Base-by-base conservation (phyloP, 2,797 vertebrate genomes). In the Rhinichthys osculus region DNA sequence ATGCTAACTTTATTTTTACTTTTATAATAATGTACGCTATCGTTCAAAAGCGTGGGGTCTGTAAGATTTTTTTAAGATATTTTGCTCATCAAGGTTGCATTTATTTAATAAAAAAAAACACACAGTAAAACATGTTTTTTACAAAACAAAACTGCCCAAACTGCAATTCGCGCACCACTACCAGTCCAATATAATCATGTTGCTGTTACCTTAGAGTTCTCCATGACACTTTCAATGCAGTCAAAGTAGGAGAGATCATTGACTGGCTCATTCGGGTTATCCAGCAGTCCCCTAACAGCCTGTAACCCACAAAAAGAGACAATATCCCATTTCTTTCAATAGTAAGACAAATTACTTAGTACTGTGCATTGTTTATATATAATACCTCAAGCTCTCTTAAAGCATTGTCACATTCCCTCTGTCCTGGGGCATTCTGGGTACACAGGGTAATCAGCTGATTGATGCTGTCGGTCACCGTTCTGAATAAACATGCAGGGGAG, bases 151-250 rank as follows among this genome's bases (percentile, higher is more conserved):
- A 30, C 44, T 1, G 1, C 16, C 47, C 47, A 50, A 50, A 50
- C 14, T 50, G 47, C 47, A 50, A 50, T 17, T 50, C 1, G 5
- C 2, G 4, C 47, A 17, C 6, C 16, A 50, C 16, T 50, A 50
- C 52, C 17, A 40, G 7, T 54, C 17, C 52, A 52, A 27, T 13
- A 50, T 50, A 14, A 38, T 40, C 59, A 30, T 30, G 5, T 11
- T 77, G 10, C 9, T 82, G 73, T 87, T 94, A 99, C 98, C 97
- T 99, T 99, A 38, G 98, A 99, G 90, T 99, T 99, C 91, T 99
- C 98, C 98, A 99, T 99, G 87, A 99, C 97, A 0, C 97, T 97
- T 90, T 99, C 98, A 66, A 99, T 99, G 92, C 98, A 99, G 92
- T 99, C 98, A 81, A 99, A 99, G 92, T 99, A 99, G 0, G 98